A percentile compares a stretch with the other conserved stretches of the same genome.
phyloP scores from a whole-genome alignment of 35 echinoderm and acorn worm species.

The Heliocidaris tuberculata region DNA sequence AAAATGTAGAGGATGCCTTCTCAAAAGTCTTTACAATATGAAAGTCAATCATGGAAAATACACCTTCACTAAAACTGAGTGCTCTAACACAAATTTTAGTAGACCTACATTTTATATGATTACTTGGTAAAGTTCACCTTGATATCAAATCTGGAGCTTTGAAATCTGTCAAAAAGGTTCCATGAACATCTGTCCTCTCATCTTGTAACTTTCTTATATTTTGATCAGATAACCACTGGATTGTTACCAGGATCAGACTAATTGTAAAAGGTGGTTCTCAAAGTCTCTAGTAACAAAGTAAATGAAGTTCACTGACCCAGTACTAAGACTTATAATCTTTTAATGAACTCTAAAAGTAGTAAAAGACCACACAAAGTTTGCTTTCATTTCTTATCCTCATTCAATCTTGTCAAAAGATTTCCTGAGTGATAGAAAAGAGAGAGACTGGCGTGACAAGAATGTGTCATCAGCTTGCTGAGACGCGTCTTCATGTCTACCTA shows the following conservation, averaged over 20 bases:
- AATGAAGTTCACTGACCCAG: not conserved
- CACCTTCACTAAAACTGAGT: too few species aligned
- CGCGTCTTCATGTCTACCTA: not conserved
- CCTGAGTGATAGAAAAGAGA: not conserved
- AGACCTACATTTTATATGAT: too few species aligned
- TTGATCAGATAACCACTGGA: too few species aligned
- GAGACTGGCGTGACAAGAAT: not conserved
- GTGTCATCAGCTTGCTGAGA: not conserved
- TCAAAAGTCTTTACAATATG: too few species aligned
- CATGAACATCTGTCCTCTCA: too few species aligned
- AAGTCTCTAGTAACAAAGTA: not conserved
- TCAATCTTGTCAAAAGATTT: not conserved
- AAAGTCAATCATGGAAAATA: too few species aligned
- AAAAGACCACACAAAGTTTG: not conserved
- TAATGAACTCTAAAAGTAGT: not conserved
- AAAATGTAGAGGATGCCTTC: too few species aligned
- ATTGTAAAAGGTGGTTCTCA: not conserved
- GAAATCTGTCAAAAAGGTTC: too few species aligned
- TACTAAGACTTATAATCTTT: not conserved
- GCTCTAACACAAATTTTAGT: too few species aligned
- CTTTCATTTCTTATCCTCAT: not conserved
- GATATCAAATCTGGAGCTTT: too few species aligned
- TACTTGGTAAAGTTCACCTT: too few species aligned
- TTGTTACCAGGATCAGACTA: not conserved
- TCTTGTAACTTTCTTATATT: too few species aligned